Evolutionary conservation across 1,140 invertebrate genomes (phyloP).

Genomic region (Aphidius ervi): DNA sequence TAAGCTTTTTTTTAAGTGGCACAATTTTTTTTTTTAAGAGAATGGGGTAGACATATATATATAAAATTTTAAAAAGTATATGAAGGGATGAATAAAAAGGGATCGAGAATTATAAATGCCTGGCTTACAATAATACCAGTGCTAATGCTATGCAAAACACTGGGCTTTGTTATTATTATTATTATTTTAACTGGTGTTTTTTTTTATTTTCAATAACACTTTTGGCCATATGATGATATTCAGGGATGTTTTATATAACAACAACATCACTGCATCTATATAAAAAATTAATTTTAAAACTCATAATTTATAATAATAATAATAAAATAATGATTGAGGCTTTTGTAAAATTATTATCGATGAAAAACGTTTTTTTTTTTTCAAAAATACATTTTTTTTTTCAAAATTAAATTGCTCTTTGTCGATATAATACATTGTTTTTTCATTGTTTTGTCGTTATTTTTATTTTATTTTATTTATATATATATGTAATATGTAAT

Average conservation of each 20-base stretch:
- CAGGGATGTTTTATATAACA: neutral
- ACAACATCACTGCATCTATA: too few relatives aligned
- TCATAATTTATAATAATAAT: too few relatives aligned
- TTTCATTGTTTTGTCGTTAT: neutral
- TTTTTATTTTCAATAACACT: neutral
- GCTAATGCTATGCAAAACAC: conserved; percentile 46
- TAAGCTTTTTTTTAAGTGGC: too few relatives aligned
- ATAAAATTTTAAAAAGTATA: conserved; percentile 20
- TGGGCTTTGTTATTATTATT: neutral
- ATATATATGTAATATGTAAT: too few relatives aligned
- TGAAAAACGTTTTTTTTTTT: too few relatives aligned
- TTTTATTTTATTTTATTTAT: too few relatives aligned
- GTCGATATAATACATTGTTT: neutral
- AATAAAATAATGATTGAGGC: too few relatives aligned
- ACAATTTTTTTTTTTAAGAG: too few relatives aligned
- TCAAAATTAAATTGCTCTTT: neutral
- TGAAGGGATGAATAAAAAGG: conserved; percentile 17
- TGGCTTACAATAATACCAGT: conserved; percentile 47
- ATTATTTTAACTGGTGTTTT: conserved; percentile 4
- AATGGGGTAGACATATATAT: too few relatives aligned
- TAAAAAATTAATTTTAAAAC: too few relatives aligned
- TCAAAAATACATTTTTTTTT: neutral
- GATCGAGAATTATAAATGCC: conserved; percentile 43
- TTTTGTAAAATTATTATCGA: too few relatives aligned
- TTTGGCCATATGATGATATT: neutral